Base-by-base conservation (phyloP, 2,888 invertebrate genomes). In the Aporophyla lueneburgensis region DNA sequence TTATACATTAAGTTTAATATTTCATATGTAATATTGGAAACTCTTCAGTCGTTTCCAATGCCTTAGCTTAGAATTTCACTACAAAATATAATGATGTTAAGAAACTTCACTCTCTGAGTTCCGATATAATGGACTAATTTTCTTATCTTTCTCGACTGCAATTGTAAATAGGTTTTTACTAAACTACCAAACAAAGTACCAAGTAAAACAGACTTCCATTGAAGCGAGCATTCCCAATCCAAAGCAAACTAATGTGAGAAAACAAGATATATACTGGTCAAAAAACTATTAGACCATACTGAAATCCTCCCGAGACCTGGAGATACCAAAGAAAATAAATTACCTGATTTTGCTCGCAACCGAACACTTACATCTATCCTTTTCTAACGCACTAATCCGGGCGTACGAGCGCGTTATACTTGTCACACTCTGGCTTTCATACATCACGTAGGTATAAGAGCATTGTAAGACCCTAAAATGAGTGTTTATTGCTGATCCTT, bases 401-500 rank as follows among this genome's bases (percentile, higher is more conserved):
- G 86, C 84, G 88, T 89, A 89, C 81, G 67, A 80, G 82, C 85
- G 87, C 87, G 89, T 80, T 93, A 91, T 92, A 91, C 90, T 90
- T 90, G 89, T 94, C 95, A 91, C 93, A 88, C 91, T 94, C 90
- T 86, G 87, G 90, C 93, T 91, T 92, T 89, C 90, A 94, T 95
- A 94, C 91, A 94, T 96, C 95, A 95, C 92, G 87, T 88, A 67
- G 54, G 67, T 67, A 89, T 91, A 92, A 93, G 93, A 94, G 92
- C 93, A 89, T 91, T 90, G 92, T 93, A 93, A 95, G 94, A 94
- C 91, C 89, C 90, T 92, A 91, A 94, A 95, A 96, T 94, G 94
- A 95, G 95, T 95, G 95, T 96, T 96, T 96, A 96, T 96, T 92
- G 93, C 93, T 92, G 92, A 91, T 93, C 94, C 94, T 93, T 91